Evolutionary conservation across 2,888 invertebrate genomes (phyloP).

Genomic region (Pecten maximus): DNA sequence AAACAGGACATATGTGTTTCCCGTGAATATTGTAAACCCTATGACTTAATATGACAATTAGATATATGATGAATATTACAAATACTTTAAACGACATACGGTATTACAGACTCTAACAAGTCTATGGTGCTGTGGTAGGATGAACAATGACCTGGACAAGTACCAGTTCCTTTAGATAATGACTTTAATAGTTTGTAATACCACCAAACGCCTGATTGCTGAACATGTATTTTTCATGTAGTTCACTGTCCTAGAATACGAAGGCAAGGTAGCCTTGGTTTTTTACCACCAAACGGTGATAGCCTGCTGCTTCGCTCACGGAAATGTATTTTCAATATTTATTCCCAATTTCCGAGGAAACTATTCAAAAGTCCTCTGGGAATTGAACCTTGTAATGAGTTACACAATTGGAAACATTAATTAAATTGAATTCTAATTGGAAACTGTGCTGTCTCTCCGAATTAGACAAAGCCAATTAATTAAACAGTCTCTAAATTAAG

Average conservation of each 20-base stretch:
- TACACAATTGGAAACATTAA: constrained; percentile 15
- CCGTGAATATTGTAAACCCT: too few relatives aligned
- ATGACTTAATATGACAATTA: too few relatives aligned
- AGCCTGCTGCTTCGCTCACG: neutral
- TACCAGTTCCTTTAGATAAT: too few relatives aligned
- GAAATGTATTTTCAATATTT: constrained; percentile 18
- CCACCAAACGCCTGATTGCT: neutral
- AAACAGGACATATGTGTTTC: too few relatives aligned
- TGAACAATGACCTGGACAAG: too few relatives aligned
- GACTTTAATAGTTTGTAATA: too few relatives aligned
- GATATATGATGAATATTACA: too few relatives aligned
- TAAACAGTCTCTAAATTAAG: constrained; percentile 10
- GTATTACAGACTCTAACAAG: too few relatives aligned
- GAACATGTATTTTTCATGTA: neutral
- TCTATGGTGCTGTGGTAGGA: too few relatives aligned
- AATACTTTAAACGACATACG: too few relatives aligned
- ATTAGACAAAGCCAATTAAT: constrained; percentile 11
- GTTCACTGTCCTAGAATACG: neutral
- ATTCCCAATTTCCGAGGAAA: neutral
- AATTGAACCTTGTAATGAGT: neutral
- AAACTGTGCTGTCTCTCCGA: neutral
- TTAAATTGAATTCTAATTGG: neutral
- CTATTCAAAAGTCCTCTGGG: neutral
- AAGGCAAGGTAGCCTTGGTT: neutral
- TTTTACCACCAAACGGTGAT: neutral